Evolutionary conservation across 1,140 invertebrate genomes (phyloP).

Genomic region (Dreissena rostriformis): DNA sequence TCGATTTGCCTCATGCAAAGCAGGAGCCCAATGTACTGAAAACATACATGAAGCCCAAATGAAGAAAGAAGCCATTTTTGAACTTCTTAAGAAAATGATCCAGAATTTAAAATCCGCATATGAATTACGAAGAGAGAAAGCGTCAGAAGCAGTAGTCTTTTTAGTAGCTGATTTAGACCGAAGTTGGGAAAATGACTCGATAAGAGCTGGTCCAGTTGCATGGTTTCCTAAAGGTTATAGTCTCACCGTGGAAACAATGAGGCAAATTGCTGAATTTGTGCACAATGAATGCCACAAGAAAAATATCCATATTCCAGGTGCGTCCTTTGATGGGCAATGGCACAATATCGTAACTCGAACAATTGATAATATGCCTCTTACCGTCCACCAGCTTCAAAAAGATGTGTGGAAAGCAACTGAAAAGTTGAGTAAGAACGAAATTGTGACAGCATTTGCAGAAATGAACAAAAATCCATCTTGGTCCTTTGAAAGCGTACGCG

Average conservation of each 20-base stretch:
- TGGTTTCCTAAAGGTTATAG: conserved; percentile 22
- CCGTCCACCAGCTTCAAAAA: neutral
- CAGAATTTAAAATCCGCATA: neutral
- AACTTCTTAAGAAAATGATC: neutral
- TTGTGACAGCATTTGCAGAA: neutral
- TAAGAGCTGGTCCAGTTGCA: neutral
- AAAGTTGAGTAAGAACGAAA: neutral
- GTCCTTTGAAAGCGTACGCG: neutral
- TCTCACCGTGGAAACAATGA: neutral
- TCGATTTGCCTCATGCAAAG: neutral
- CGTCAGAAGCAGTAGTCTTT: neutral
- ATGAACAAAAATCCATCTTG: neutral
- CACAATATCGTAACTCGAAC: neutral
- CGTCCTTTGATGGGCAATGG: neutral
- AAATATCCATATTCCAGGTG: neutral
- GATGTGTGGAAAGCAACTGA: neutral
- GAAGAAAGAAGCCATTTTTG: neutral
- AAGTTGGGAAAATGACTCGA: neutral
- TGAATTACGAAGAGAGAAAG: conserved; percentile 3
- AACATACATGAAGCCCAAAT: neutral
- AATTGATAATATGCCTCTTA: neutral
- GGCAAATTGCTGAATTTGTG: neutral
- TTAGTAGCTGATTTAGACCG: neutral
- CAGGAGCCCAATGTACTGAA: neutral
- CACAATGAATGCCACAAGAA: neutral